A percentile compares a stretch with the other conserved stretches of the same genome.
phyloP scores from a whole-genome alignment of 2,797 vertebrate genomes.

The Malacoraja senta region DNA sequence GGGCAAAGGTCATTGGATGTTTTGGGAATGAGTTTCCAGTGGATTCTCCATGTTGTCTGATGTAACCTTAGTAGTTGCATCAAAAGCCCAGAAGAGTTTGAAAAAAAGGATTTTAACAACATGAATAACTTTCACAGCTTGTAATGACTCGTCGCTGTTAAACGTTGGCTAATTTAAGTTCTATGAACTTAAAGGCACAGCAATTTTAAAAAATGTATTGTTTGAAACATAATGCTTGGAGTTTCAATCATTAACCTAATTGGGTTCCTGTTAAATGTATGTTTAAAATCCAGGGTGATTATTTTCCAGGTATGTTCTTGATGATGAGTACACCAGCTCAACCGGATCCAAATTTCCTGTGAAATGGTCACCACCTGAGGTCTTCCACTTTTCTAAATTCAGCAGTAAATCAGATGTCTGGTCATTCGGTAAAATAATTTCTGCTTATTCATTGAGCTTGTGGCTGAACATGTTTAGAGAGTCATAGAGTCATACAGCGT shows the following conservation, averaged over 20 bases:
- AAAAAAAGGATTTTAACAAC: background rate
- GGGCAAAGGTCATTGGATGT: background rate
- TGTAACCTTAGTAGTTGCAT: background rate
- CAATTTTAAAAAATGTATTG: background rate
- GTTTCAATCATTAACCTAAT: background rate
- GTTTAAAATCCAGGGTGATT: background rate
- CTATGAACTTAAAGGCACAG: background rate
- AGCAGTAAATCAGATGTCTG: slow-evolving; percentile 85
- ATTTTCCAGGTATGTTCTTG: slow-evolving; percentile 66
- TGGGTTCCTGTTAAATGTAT: background rate
- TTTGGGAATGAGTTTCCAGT: background rate
- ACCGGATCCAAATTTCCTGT: slow-evolving; percentile 75
- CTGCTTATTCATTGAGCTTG: background rate
- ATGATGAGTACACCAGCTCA: slow-evolving; percentile 80
- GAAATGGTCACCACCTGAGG: slow-evolving; percentile 85
- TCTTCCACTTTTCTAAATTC: slow-evolving; percentile 77
- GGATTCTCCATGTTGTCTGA: background rate
- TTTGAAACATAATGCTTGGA: background rate
- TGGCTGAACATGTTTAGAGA: background rate
- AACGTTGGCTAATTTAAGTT: background rate
- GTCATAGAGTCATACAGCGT: too few species aligned
- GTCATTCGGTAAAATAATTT: slow-evolving; percentile 71
- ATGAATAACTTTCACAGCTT: background rate
- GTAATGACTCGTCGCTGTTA: background rate
- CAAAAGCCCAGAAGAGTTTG: too few species aligned